phyloP scores from a whole-genome alignment of 2,113 vertebrate genomes.

The Colistium nudipinnis region DNA sequence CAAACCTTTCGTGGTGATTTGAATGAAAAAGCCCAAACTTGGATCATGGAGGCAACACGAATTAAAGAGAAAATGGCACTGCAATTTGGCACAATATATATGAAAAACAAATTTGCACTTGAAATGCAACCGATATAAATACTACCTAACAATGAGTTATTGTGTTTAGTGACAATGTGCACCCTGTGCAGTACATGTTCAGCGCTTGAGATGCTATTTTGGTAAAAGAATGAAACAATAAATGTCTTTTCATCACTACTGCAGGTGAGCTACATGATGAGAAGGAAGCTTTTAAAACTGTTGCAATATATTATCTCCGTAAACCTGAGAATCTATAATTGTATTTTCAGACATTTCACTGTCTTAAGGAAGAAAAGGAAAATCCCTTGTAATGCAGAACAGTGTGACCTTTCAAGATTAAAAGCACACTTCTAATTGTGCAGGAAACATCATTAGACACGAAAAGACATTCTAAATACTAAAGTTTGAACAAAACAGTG shows the following conservation, averaged over 20 bases:
- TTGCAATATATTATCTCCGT: constrained; percentile 62
- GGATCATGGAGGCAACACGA: constrained; percentile 14
- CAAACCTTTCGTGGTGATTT: constrained; percentile 41
- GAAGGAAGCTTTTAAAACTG: constrained; percentile 60
- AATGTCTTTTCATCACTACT: constrained; percentile 30
- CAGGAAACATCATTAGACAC: constrained; percentile 34
- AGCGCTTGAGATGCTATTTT: constrained; percentile 26
- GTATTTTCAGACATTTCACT: constrained; percentile 28
- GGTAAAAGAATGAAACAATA: too few species aligned
- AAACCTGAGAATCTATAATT: constrained; percentile 74
- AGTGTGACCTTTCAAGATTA: constrained; percentile 12
- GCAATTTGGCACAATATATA: constrained; percentile 71
- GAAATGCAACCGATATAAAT: constrained; percentile 23
- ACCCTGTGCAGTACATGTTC: constrained; percentile 28
- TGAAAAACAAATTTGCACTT: constrained; percentile 39
- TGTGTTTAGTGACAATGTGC: constrained; percentile 12
- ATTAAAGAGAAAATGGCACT: constrained; percentile 61
- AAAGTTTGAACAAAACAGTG: constrained; percentile 30
- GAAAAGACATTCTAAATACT: constrained; percentile 26
- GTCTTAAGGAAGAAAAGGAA: constrained; percentile 42
- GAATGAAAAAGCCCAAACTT: constrained; percentile 6
- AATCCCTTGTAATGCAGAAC: constrained; percentile 29
- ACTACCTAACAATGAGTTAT: constrained; percentile 24
- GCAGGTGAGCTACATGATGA: constrained; percentile 45
- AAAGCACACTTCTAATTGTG: constrained; percentile 40